phyloP scores from a whole-genome alignment of 2,113 vertebrate genomes.

The Brachyhypopomus occidentalis region DNA sequence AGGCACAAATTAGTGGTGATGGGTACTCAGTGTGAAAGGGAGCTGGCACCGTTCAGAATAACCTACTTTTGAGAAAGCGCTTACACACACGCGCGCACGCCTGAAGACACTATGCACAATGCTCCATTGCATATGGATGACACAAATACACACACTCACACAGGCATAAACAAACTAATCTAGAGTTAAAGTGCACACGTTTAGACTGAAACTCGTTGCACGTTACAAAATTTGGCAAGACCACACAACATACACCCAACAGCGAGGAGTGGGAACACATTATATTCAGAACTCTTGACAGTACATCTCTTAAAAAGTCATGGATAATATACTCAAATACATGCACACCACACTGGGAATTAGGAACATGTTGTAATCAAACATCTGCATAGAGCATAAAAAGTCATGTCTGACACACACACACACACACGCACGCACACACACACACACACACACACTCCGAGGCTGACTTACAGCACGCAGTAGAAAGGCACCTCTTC shows the following conservation, averaged over 20 bases:
- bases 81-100: slow-evolving; percentile 9
- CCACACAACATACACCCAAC: neutral
- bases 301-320: neutral
- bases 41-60: slow-evolving; percentile 25
- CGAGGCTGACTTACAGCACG: slow-evolving; percentile 38
- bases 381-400: neutral
- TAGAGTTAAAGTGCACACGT: neutral
- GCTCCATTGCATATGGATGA: neutral
- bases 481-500: slow-evolving; percentile 64
- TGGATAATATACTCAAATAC: neutral
- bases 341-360: slow-evolving; percentile 7
- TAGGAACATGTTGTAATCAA: neutral
- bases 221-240: too few species aligned
- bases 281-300: neutral
- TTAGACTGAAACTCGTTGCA: neutral
- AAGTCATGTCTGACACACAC: slow-evolving; percentile 10
- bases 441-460: slow-evolving; percentile 36
- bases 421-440: slow-evolving; percentile 24
- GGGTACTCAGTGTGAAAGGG: slow-evolving; percentile 4
- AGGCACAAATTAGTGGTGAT: slow-evolving; percentile 3
- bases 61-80: slow-evolving; percentile 29
- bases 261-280: neutral
- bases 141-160: neutral
- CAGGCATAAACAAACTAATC: neutral
- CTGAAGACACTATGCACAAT: neutral